Conservation (phyloP, 2,888 invertebrate species). For the Pelosia muscerda region DNA sequence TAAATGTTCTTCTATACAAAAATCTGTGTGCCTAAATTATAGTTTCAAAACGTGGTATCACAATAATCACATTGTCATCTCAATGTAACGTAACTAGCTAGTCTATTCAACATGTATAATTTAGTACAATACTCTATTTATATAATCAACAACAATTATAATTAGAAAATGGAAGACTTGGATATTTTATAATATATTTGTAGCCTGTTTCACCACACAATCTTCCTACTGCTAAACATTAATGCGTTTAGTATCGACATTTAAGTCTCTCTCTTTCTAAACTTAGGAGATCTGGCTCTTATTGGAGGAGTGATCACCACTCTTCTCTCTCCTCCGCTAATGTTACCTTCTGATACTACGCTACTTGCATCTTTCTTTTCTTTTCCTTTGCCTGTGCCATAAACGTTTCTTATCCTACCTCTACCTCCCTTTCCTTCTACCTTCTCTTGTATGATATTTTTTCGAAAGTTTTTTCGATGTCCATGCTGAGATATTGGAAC, state of each 20-base stretch:
- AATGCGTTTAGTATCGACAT: neutral
- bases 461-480: no score
- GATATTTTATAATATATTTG: conserved; percentile 27
- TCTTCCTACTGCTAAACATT: neutral
- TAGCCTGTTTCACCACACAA: conserved; percentile 13
- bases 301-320: no score
- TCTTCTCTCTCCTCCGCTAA: no score
- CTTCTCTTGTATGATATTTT: no score
- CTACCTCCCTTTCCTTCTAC: no score
- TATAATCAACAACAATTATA: conserved; percentile 59
- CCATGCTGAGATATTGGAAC: neutral
- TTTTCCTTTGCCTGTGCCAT: no score
- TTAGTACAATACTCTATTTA: conserved; percentile 52
- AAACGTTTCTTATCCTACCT: no score
- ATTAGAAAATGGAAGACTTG: conserved; percentile 59
- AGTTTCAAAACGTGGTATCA: conserved; percentile 49
- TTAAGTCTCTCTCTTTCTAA: neutral
- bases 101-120: conserved; percentile 61
- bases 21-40: conserved; percentile 50
- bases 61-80: conserved; percentile 53
- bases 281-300: no score
- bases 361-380: no score
- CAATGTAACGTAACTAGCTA: conserved; percentile 51
- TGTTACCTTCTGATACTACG: no score
- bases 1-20: no score